Evolutionary conservation across 2,797 vertebrate species (phyloP), one percentile per base, ranked within the genome.

Genomic region (Moxostoma hubbsi): DNA sequence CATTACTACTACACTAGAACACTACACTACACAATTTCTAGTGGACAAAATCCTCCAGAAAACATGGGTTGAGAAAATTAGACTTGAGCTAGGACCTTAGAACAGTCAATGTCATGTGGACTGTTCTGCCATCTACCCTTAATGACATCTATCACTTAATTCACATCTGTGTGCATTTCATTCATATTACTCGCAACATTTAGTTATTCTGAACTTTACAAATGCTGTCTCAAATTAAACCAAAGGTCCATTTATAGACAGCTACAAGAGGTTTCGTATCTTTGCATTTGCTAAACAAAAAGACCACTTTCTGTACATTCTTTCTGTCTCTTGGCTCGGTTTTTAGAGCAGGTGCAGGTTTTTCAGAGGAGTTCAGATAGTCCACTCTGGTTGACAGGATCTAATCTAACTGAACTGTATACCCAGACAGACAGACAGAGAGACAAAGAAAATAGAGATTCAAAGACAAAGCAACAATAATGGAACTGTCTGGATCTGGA

Each of bases 401-500:
- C 59, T 62, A 62, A 62, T 62, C 47, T 51, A 62, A 62, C 1
- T 50, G 49, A 50, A 7, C 73, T 64, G 73, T 24, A 63, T 64
- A 53, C 73, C 43, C n/a, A 74, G 36, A 9, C 24, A 16, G 13
- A 54, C n/a, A 74, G 13, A 74, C 13, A 63, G 24, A 53, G 9
- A 63, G n/a, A 64, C 18, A 74, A 63, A 74, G 47, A 63, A 16
- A 45, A 5, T 18, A 18, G 18, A 24, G 24, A 24, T 24, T 24
- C 2, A 24, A 24, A 24, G 1, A 11, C 43, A 4, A 74, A 16
- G 24, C 36, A 9, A 53, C 49, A 54, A 62, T 45, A 64, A 73
- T 50, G 18, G 57, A 49, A 10, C 68, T 49, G 16, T 59, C 15
- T 58, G 55, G 45, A 6, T 47, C 45, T 72, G 11, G 45, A 72